phyloP scores from a whole-genome alignment of 2,888 invertebrate genomes.

The Halocaridina rubra region DNA sequence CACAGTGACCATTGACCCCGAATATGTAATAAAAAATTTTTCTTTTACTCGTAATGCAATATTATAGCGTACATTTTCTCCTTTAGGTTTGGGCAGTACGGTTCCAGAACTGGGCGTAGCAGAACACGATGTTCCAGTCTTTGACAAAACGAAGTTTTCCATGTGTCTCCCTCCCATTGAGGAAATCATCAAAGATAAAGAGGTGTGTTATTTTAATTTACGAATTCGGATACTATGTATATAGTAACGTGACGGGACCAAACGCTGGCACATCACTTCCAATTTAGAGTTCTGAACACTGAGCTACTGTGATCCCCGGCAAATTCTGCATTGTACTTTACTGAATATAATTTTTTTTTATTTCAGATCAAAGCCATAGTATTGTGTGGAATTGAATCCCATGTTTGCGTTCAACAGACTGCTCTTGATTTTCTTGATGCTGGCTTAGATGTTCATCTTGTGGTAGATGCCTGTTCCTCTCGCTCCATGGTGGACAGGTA shows the following conservation, averaged over 20 bases:
- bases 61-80: constrained; percentile 12
- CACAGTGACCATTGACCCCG: neutral
- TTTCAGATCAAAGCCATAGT: constrained; percentile 67
- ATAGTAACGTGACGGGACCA: no score
- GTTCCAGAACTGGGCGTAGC: constrained; percentile 71
- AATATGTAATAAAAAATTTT: neutral
- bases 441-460: constrained; percentile 72
- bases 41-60: neutral
- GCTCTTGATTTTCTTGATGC: constrained; percentile 71
- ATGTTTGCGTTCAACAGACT: constrained; percentile 75
- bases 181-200: constrained; percentile 55
- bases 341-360: constrained; percentile 33
- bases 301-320: no score
- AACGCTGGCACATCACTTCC: no score
- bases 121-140: constrained; percentile 68
- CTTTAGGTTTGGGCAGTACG: constrained; percentile 72
- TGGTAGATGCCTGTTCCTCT: constrained; percentile 73
- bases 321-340: no score
- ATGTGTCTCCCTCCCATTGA: constrained; percentile 71
- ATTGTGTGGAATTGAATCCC: constrained; percentile 73
- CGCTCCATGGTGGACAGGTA: constrained; percentile 70
- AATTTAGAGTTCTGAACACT: no score
- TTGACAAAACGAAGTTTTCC: constrained; percentile 72
- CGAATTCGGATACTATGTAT: no score
- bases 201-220: constrained; percentile 20